Conservation (phyloP, 2,888 invertebrate genomes). For the Theretra japonica region DNA sequence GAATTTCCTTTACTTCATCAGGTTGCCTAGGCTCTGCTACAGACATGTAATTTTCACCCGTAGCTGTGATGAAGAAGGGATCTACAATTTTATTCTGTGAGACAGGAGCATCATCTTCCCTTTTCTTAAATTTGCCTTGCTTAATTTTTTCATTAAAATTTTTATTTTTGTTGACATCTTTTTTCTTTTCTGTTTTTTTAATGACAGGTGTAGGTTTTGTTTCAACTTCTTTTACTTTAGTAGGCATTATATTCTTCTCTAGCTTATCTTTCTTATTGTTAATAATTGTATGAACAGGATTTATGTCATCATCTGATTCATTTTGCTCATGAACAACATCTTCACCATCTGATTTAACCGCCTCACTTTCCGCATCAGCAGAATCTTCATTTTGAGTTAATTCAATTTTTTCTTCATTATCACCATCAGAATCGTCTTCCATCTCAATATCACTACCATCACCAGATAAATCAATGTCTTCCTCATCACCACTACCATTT, state of each 20-base stretch:
- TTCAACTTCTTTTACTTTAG: conserved; percentile 29
- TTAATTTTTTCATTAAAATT: conserved; percentile 71
- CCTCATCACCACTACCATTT: conserved; percentile 32
- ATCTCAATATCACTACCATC: background rate
- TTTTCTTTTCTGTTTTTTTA: conserved; percentile 57
- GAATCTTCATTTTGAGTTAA: conserved; percentile 27
- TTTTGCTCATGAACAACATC: background rate
- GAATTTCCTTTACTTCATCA: conserved; percentile 75
- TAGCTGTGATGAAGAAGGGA: conserved; percentile 77
- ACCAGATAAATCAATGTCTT: conserved; percentile 11
- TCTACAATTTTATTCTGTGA: conserved; percentile 68
- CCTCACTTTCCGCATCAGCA: conserved; percentile 25
- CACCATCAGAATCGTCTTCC: conserved; percentile 34
- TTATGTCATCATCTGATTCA: conserved; percentile 26
- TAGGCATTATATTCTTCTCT: conserved; percentile 24
- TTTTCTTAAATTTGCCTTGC: conserved; percentile 67
- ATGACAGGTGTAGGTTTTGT: background rate
- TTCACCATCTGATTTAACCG: background rate
- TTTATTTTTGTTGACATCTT: conserved; percentile 67
- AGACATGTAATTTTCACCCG: conserved; percentile 77
- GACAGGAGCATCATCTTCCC: conserved; percentile 44
- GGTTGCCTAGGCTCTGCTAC: conserved; percentile 74
- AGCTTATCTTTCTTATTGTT: conserved; percentile 21
- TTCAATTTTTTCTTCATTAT: conserved; percentile 26
- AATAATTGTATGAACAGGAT: conserved; percentile 30